phyloP scores from a whole-genome alignment of 2,888 invertebrate species.

The Aleiodes leptofemur region DNA sequence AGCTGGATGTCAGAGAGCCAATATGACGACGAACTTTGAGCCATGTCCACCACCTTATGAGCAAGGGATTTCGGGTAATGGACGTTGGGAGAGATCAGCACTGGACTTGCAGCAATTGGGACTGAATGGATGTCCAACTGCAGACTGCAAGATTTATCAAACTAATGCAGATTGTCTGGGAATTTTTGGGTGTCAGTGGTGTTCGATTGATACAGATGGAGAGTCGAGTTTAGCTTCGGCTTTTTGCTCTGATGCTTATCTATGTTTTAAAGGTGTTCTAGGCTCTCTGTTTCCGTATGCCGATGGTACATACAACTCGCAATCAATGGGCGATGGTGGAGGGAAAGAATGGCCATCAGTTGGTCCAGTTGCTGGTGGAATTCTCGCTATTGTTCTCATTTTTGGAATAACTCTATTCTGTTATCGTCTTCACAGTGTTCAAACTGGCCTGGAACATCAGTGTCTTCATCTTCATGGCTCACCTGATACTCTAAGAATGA shows the following conservation, averaged over 20 bases:
- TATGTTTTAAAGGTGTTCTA: constrained; percentile 91
- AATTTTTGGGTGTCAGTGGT: constrained; percentile 94
- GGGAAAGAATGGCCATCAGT: constrained; percentile 80
- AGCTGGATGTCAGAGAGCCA: constrained; percentile 74
- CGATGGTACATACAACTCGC: constrained; percentile 79
- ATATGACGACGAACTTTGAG: constrained; percentile 58
- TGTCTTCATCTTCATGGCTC: constrained; percentile 74
- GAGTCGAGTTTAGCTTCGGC: constrained; percentile 81
- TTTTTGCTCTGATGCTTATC: constrained; percentile 87
- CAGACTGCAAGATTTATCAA: constrained; percentile 82
- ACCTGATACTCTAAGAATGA: constrained; percentile 82
- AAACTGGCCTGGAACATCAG: constrained; percentile 77
- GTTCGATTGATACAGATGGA: constrained; percentile 87
- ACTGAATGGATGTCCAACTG: constrained; percentile 81
- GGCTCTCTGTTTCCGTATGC: constrained; percentile 90
- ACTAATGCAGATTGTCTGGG: constrained; percentile 82
- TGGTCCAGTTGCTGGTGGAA: constrained; percentile 91
- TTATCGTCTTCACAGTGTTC: constrained; percentile 81
- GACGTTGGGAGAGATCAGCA: constrained; percentile 56
- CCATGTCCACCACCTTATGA: constrained; percentile 68
- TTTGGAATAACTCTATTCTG: constrained; percentile 91
- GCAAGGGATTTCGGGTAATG: constrained; percentile 63
- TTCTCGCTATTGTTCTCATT: constrained; percentile 87
- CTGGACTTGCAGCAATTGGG: constrained; percentile 63
- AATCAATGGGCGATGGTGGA: constrained; percentile 68